A percentile compares a stretch with the other conserved stretches of the same genome.
Evolutionary conservation across 2,797 vertebrate species (phyloP).

Genomic region (Gymnoscopelus braueri): DNA sequence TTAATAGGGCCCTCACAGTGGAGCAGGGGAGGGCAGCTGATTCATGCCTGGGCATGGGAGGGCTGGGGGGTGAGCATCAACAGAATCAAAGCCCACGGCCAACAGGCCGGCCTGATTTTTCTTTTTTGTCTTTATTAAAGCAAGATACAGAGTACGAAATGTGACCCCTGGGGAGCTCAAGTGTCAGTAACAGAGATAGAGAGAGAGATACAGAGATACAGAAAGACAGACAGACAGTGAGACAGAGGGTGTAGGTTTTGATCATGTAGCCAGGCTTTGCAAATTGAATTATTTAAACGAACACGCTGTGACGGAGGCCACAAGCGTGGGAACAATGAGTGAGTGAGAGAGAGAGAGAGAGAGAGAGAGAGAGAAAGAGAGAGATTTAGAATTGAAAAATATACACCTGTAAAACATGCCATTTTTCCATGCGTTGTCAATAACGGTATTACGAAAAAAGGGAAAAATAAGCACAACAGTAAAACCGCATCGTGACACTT

Average conservation of each 20-base stretch:
- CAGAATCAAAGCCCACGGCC: constrained; percentile 41
- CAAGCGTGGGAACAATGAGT: constrained; percentile 49
- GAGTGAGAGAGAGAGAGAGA: not conserved
- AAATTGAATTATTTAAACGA: constrained; percentile 76
- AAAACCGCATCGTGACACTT: not conserved
- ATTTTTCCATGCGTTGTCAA: no score
- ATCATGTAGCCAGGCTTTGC: constrained; percentile 60
- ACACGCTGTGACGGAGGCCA: constrained; percentile 46
- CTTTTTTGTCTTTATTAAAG: constrained; percentile 25
- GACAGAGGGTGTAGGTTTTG: constrained; percentile 47
- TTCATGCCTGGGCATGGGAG: not conserved
- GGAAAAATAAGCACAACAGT: no score
- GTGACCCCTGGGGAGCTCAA: constrained; percentile 43
- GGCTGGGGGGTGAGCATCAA: constrained; percentile 4
- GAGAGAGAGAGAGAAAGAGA: constrained; percentile 7
- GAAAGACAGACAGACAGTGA: constrained; percentile 34
- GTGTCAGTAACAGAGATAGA: constrained; percentile 24
- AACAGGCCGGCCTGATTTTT: constrained; percentile 15
- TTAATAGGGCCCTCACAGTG: constrained; percentile 45
- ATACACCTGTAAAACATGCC: no score
- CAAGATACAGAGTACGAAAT: constrained; percentile 47
- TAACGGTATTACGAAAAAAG: not conserved
- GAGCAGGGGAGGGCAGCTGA: constrained; percentile 21
- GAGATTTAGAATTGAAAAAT: no score
- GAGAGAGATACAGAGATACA: not conserved